Conservation (phyloP, 2,797 vertebrate species). For the Microctenopoma steveboyesi region DNA sequence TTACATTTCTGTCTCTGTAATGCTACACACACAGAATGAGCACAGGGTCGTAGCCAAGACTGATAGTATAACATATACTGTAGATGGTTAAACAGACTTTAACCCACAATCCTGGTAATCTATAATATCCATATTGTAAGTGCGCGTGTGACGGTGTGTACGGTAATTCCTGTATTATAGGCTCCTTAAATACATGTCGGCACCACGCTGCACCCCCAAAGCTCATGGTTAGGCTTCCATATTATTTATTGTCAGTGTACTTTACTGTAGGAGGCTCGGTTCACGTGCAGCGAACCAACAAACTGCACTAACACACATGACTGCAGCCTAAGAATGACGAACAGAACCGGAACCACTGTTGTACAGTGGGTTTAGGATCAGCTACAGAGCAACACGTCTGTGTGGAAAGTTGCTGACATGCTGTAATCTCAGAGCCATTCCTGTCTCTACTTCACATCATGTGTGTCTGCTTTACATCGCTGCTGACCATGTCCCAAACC, state of each 20-base stretch:
- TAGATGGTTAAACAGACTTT: neutral
- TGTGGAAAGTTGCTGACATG: neutral
- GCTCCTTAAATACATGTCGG: conserved; percentile 47
- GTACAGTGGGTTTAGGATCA: neutral
- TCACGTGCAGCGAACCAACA: conserved; percentile 16
- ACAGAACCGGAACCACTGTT: neutral
- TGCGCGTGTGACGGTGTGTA: conserved; percentile 32
- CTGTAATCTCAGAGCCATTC: neutral
- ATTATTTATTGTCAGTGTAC: conserved; percentile 48
- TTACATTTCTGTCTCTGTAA: neutral
- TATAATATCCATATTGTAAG: conserved; percentile 38
- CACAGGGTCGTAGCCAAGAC: neutral
- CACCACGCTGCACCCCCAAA: conserved; percentile 23
- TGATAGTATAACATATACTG: neutral
- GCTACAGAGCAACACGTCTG: neutral
- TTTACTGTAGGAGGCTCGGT: conserved; percentile 20
- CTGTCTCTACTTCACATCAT: neutral
- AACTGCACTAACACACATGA: neutral
- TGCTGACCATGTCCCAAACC: neutral
- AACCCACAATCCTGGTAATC: conserved; percentile 30
- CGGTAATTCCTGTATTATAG: conserved; percentile 46
- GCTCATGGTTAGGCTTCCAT: conserved; percentile 39
- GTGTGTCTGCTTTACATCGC: neutral
- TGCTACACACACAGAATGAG: neutral
- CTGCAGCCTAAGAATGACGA: neutral